Evolutionary conservation across 2,797 vertebrate genomes (phyloP), one percentile per base, ranked within the genome.

Genomic region (Rhinophrynus dorsalis): DNA sequence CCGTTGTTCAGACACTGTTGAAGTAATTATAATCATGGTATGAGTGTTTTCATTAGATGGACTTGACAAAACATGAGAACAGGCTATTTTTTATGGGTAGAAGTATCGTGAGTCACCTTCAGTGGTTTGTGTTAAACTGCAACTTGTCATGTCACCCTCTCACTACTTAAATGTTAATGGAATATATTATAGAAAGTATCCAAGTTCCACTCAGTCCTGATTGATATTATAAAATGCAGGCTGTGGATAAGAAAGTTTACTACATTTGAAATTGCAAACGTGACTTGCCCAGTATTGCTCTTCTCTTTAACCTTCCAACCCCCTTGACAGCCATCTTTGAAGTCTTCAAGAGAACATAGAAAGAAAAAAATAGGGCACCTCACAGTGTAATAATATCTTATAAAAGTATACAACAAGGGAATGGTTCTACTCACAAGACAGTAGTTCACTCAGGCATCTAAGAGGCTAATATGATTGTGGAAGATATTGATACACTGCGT

Each of bases 101-200:
- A 66, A 68, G 21, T 42, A 23, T 8, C 6, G 12, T 26, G 38
- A 61, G 48, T 70, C 67, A 70, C 48, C 67, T 62, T 70, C 37
- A 62, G 35, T 45, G 47, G 47, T 44, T 69, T 59, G 55, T 26
- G 12, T 60, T 9, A 59, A 48, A 68, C 30, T 10, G 38, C 58
- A 37, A 45, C 50, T 26, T 70, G 57, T 61, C 67, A 61, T 21
- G 35, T 23, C 56, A 51, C 40, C 56, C 55, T 30, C 67, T 40
- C 45, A 47, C 50, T 50, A 63, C 67, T 62, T 47, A 62, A 70
- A 62, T 55, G 67, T 63, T 70, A 70, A 70, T 62, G 67, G 67
- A 62, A 62, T 70, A 61, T 50, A 63, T 70, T 62, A 62, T 45
- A 45, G 58, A 55, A 40, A 15, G 40, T 54, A 70, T 44, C 38